Evolutionary conservation across 2,888 invertebrate species (phyloP).

Genomic region (Spatulosminthurus flaviceps): DNA sequence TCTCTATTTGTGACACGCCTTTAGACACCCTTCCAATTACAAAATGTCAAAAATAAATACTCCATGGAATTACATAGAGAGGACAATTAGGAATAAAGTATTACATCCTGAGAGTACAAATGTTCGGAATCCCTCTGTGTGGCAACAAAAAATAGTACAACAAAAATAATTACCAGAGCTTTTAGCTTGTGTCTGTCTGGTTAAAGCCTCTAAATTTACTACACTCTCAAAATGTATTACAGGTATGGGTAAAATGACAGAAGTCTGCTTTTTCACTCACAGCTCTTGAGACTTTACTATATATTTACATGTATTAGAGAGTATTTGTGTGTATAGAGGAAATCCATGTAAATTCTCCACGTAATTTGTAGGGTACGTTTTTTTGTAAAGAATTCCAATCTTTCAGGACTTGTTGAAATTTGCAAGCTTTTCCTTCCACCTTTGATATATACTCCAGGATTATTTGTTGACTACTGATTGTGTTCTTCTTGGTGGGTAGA

Average conservation of each 20-base stretch:
- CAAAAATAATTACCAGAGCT: conserved; percentile 7
- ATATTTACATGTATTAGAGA: too few species aligned
- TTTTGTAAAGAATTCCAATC: too few species aligned
- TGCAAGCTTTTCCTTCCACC: not conserved
- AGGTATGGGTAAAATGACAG: not conserved
- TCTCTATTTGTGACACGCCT: too few species aligned
- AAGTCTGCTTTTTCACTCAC: not conserved
- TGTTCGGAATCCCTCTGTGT: not conserved
- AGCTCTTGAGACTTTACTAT: too few species aligned
- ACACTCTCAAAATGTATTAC: not conserved
- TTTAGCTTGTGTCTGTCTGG: not conserved
- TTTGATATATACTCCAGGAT: not conserved
- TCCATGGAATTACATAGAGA: not conserved
- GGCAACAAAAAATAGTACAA: not conserved
- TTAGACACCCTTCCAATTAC: too few species aligned
- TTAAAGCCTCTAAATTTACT: not conserved
- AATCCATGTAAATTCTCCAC: too few species aligned
- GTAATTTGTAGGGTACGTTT: too few species aligned
- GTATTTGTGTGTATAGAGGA: too few species aligned
- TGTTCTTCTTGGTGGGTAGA: not conserved
- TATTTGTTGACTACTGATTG: not conserved
- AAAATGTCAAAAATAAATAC: not conserved
- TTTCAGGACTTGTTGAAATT: too few species aligned
- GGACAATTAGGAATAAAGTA: not conserved
- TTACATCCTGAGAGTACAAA: not conserved